These are phyloP conservation scores for Acholoe squamosa DNA, from an alignment of 2,888 invertebrate species.

Conservation along the genomic window DNA sequence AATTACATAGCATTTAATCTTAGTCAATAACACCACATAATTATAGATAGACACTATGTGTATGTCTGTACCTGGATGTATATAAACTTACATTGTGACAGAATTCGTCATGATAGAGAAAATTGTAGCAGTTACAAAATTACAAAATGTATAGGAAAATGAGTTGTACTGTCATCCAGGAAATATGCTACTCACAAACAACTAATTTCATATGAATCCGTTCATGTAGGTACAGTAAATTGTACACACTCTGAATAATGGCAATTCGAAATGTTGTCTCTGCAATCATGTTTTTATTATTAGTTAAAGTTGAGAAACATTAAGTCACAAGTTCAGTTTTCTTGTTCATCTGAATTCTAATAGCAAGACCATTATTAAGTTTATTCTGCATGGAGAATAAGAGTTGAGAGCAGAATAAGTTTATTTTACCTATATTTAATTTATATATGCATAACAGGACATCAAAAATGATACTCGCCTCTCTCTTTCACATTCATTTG, in stretches of 20 bases:
- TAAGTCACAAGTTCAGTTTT: neutral
- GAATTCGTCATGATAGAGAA: neutral
- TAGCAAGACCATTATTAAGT: neutral
- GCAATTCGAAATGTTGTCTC: too few species aligned
- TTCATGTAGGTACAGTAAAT: too few species aligned
- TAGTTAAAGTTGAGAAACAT: neutral
- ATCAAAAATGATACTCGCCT: neutral
- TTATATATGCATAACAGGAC: neutral
- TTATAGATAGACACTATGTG: neutral
- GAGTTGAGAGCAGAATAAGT: neutral
- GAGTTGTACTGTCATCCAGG: neutral
- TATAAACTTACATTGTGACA: neutral
- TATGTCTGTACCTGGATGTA: neutral
- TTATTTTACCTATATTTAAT: neutral
- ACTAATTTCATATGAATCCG: neutral
- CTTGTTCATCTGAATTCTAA: neutral
- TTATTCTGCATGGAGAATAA: neutral
- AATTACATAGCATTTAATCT: neutral
- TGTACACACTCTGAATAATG: too few species aligned
- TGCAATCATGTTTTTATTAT: too few species aligned
- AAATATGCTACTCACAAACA: neutral
- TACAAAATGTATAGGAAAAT: constrained; percentile 24
- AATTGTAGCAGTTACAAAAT: neutral
- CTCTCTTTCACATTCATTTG: neutral
- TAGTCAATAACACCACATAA: neutral